Conservation (phyloP, 2,888 invertebrate species). For the Mallateleia sp. region DNA sequence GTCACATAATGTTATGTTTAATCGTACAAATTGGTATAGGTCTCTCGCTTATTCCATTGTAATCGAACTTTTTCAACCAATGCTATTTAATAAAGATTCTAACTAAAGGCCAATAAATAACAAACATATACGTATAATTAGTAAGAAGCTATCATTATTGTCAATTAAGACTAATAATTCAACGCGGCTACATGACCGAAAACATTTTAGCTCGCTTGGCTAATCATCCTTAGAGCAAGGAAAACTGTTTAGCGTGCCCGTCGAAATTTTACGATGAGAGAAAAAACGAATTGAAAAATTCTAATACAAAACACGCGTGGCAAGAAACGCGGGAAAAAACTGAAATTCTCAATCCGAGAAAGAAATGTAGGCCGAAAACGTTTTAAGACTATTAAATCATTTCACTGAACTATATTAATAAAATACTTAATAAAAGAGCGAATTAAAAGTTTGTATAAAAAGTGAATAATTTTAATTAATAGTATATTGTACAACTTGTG, state of each 20-base stretch:
- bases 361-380: neutral
- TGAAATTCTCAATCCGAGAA: neutral
- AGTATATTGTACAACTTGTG: too few species aligned
- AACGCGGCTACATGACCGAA: constrained; percentile 68
- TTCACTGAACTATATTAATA: too few species aligned
- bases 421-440: too few species aligned
- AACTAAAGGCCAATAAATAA: constrained; percentile 57
- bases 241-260: constrained; percentile 59
- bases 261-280: constrained; percentile 70
- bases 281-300: constrained; percentile 34
- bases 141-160: constrained; percentile 58
- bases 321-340: neutral
- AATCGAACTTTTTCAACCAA: neutral
- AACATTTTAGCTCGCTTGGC: constrained; percentile 74
- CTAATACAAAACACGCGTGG: neutral
- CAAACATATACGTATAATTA: constrained; percentile 50
- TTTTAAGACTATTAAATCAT: neutral
- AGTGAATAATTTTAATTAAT: too few species aligned
- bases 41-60: too few species aligned
- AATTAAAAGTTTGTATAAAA: too few species aligned
- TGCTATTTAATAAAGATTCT: constrained; percentile 11
- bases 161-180: constrained; percentile 71
- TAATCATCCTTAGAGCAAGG: constrained; percentile 65
- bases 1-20: too few species aligned
- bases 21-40: too few species aligned